phyloP scores from a whole-genome alignment of 2,797 vertebrate genomes.

The Anniella stebbinsi region DNA sequence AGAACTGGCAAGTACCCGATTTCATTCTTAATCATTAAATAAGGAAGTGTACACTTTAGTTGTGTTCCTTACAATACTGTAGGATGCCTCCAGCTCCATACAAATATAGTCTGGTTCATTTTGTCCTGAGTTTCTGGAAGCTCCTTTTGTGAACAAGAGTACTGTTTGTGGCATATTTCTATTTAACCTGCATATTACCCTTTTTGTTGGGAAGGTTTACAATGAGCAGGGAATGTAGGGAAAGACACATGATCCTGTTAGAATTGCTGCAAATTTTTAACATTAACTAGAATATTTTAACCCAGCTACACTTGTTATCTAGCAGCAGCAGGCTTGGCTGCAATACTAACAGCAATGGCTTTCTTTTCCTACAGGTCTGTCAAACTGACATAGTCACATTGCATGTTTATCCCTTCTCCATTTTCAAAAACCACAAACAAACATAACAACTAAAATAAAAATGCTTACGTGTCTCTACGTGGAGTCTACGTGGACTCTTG shows the following conservation, averaged over 20 bases:
- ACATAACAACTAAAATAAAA: neutral
- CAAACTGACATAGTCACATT: neutral
- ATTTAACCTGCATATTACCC: neutral
- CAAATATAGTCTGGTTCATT: neutral
- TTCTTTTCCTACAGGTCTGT: neutral
- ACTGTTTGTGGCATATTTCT: neutral
- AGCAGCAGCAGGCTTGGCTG: neutral
- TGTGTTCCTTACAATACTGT: neutral
- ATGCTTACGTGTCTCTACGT: neutral
- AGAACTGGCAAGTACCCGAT: slow-evolving; percentile 33
- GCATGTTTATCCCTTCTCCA: no score
- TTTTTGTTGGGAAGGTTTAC: neutral
- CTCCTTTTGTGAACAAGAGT: neutral
- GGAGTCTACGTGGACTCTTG: neutral
- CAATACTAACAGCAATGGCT: neutral
- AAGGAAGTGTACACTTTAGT: neutral
- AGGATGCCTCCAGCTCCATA: neutral
- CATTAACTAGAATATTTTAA: neutral
- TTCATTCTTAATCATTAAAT: slow-evolving; percentile 2
- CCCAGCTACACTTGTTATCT: neutral
- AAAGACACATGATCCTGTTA: neutral
- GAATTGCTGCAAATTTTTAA: neutral
- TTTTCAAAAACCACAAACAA: neutral
- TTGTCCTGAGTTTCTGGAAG: neutral
- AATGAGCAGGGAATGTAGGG: neutral